Evolutionary conservation across 2,888 invertebrate genomes (phyloP), one percentile per base, ranked within the genome.

Genomic region (Strigamia crassipes): DNA sequence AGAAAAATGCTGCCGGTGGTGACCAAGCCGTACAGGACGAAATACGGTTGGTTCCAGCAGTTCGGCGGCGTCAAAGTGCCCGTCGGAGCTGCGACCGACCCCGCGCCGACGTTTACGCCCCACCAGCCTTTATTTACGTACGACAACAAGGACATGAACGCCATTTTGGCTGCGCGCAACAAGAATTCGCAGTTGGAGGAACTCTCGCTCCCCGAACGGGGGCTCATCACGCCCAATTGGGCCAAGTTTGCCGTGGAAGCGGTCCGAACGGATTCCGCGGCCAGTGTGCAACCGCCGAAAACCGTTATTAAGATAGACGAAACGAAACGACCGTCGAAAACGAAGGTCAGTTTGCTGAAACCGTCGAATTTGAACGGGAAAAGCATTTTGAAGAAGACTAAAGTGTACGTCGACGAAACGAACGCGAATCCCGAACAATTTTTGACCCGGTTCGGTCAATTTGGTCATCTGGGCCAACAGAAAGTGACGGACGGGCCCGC

Each of bases 31-130:
- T n/a, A 18, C 23, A 73, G 78, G 77, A 81, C 81, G n/a, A 23
- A 34, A 15, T 81, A 46, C 41, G 81, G 81, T 1, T 78, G 77
- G 78, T 81, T 31, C 23, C 81, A 81, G 46, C 18, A 81, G 23
- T 78, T 77, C 23, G 81, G 42, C 3, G 4, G 38, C n/a, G 81
- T 78, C 34, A 15, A 13, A 9, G 18, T 81, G 3, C 27, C 77
- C 13, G 78, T 81, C n/a, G 81, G 77, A 9, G 23, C 38, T 10
- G 66, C 34, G 13, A 13, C 23, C 12, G 61, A 61, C n/a, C 0
- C 2, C 0, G 18, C 41, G 1, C 81, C 81, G 13, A 66, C 66
- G 15, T 81, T 66, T 42, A 15, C 41, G 2, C 78, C 78, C 2
- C 4, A 2, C 27, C 73, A 15, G 15, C 73, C 73, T 12, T 13